These are phyloP conservation scores for Halichoeres trimaculatus DNA, from an alignment of 2,113 vertebrate genomes.

Conservation along the genomic window DNA sequence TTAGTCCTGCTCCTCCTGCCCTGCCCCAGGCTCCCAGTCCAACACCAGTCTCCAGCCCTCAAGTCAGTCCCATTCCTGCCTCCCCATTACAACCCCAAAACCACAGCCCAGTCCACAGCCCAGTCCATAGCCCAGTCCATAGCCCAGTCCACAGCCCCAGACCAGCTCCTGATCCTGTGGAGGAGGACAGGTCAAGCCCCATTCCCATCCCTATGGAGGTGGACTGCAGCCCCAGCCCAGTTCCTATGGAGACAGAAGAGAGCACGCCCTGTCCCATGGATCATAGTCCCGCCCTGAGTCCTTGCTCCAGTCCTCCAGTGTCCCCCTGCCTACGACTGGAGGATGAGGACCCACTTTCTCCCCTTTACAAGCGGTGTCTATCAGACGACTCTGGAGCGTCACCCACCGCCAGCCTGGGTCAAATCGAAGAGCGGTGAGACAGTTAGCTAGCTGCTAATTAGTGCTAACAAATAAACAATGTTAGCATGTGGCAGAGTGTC, in stretches of 20 bases:
- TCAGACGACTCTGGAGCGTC: slow-evolving; percentile 88
- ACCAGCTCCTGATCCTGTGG: slow-evolving; percentile 9
- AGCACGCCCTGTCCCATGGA: slow-evolving; percentile 3
- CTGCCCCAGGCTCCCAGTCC: not conserved
- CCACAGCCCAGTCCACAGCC: not conserved
- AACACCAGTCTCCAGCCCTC: not conserved
- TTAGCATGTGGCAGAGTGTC: too few species aligned
- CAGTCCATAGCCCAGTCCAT: not conserved
- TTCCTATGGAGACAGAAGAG: slow-evolving; percentile 40
- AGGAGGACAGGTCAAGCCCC: slow-evolving; percentile 65
- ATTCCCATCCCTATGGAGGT: slow-evolving; percentile 64
- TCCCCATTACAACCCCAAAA: not conserved
- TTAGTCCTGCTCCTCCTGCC: not conserved
- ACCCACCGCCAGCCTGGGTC: slow-evolving; percentile 86
- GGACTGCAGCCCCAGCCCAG: not conserved
- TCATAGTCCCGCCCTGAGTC: slow-evolving; percentile 43
- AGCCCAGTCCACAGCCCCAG: not conserved
- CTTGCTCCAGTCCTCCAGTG: slow-evolving; percentile 48
- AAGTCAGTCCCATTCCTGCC: not conserved
- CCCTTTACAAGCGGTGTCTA: slow-evolving; percentile 84
- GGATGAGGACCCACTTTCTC: slow-evolving; percentile 81
- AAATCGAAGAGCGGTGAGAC: slow-evolving; percentile 89
- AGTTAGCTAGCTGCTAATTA: not conserved
- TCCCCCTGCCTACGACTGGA: slow-evolving; percentile 67
- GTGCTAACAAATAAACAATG: too few species aligned